A percentile compares a stretch with the other conserved stretches of the same genome.
Conservation (phyloP, 2,888 invertebrate species). For the Agrotis clavis region DNA sequence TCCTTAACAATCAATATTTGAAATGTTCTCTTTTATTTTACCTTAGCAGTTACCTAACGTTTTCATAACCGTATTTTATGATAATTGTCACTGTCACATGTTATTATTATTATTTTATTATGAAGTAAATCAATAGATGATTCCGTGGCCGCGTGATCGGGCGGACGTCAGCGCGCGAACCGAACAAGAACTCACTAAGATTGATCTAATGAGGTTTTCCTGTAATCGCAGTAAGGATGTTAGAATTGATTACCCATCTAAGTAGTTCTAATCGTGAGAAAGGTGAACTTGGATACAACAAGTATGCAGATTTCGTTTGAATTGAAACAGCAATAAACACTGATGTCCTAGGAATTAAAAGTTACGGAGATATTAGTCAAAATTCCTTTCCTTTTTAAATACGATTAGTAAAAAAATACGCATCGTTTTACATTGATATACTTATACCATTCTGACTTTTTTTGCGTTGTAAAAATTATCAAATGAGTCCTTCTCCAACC, state of each 20-base stretch:
- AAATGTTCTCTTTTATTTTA: background rate
- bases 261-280: slow-evolving; percentile 3
- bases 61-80: slow-evolving; percentile 3
- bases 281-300: background rate
- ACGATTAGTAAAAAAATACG: too few species aligned
- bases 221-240: slow-evolving; percentile 39
- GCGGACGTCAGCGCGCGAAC: slow-evolving; percentile 38
- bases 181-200: slow-evolving; percentile 41
- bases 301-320: background rate
- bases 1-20: background rate
- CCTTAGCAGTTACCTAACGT: background rate
- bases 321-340: background rate
- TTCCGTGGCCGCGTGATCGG: slow-evolving; percentile 19
- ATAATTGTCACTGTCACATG: slow-evolving; percentile 13
- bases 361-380: too few species aligned
- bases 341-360: background rate
- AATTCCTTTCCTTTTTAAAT: too few species aligned
- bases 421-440: too few species aligned
- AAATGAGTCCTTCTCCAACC: too few species aligned
- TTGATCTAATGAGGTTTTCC: slow-evolving; percentile 38
- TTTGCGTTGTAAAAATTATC: too few species aligned
- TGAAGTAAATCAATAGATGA: background rate
- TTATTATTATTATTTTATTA: slow-evolving; percentile 12
- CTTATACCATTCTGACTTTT: too few species aligned
- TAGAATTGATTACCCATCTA: slow-evolving; percentile 5